phyloP scores from a whole-genome alignment of 2,888 invertebrate genomes.

The Cyclophora albipunctata region DNA sequence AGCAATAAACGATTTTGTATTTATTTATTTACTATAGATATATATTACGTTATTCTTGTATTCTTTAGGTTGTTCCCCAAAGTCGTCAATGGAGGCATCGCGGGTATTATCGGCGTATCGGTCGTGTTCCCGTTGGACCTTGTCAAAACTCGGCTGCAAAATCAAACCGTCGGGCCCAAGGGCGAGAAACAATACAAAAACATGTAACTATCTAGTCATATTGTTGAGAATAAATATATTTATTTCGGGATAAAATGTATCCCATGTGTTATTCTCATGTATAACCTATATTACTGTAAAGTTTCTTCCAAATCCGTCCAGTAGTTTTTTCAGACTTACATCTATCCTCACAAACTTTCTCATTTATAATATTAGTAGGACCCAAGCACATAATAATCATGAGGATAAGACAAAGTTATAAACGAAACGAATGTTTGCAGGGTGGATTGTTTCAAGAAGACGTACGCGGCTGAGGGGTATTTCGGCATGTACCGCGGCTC shows the following conservation, averaged over 20 bases:
- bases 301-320: too few relatives aligned
- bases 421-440: slow-evolving; percentile 57
- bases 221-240: background rate
- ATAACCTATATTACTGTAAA: too few relatives aligned
- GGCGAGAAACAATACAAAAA: slow-evolving; percentile 94
- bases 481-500: slow-evolving; percentile 99
- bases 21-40: too few relatives aligned
- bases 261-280: too few relatives aligned
- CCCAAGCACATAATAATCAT: too few relatives aligned
- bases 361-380: too few relatives aligned
- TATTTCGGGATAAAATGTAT: background rate
- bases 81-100: slow-evolving; percentile 97
- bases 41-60: too few relatives aligned
- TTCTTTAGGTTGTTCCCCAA: slow-evolving; percentile 87
- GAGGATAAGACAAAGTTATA: too few relatives aligned
- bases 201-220: slow-evolving; percentile 82
- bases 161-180: slow-evolving; percentile 92
- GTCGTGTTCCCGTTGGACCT: slow-evolving; percentile 98
- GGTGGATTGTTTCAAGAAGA: slow-evolving; percentile 96
- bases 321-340: too few relatives aligned
- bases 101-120: slow-evolving; percentile 97
- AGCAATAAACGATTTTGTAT: too few relatives aligned
- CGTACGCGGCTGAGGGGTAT: slow-evolving; percentile 94
- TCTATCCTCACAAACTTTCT: too few relatives aligned
- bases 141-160: slow-evolving; percentile 98